Percentiles rank a stretch among this genome's conserved stretches.
Evolutionary conservation across 2,888 invertebrate species (phyloP).

Genomic region (Sicus ferrugineus): DNA sequence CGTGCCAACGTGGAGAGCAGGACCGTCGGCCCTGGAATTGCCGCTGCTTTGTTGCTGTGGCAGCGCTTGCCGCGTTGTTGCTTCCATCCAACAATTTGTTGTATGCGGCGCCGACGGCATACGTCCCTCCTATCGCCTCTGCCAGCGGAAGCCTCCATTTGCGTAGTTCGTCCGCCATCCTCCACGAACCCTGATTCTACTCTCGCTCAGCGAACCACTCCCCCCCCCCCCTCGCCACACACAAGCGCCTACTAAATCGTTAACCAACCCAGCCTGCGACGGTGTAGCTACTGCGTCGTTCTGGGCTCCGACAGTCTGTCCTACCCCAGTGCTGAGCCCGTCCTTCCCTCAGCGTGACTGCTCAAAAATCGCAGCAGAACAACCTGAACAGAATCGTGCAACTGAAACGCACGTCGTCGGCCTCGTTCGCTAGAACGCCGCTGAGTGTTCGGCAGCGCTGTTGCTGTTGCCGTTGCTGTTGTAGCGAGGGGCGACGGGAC

Average conservation of each 20-base stretch:
- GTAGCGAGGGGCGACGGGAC: slow-evolving; percentile 1
- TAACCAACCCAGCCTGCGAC: background rate
- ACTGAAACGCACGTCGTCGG: background rate
- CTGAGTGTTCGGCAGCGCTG: slow-evolving; percentile 1
- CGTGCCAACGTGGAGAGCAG: background rate
- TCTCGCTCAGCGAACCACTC: background rate
- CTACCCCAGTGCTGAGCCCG: background rate
- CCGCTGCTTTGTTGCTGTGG: slow-evolving; percentile 6
- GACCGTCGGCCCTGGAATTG: slow-evolving; percentile 4
- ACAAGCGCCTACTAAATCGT: background rate
- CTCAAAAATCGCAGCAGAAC: background rate
- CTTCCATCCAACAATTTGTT: slow-evolving; percentile 14
- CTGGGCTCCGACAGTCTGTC: slow-evolving; percentile 12
- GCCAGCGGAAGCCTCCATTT: background rate
- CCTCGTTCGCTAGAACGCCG: background rate
- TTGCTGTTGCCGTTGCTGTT: slow-evolving; percentile 5
- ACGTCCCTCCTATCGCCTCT: background rate
- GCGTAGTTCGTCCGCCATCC: background rate
- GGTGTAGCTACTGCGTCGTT: background rate
- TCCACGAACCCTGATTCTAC: background rate
- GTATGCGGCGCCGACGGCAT: slow-evolving; percentile 6
- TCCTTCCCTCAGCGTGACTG: background rate
- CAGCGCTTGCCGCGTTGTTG: slow-evolving; percentile 6
- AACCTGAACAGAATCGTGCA: background rate
- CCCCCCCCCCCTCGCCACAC: background rate